A percentile compares a stretch with the other conserved stretches of the same genome.
Evolutionary conservation across 2,888 invertebrate species (phyloP).

Genomic region (Melolontha melolontha): DNA sequence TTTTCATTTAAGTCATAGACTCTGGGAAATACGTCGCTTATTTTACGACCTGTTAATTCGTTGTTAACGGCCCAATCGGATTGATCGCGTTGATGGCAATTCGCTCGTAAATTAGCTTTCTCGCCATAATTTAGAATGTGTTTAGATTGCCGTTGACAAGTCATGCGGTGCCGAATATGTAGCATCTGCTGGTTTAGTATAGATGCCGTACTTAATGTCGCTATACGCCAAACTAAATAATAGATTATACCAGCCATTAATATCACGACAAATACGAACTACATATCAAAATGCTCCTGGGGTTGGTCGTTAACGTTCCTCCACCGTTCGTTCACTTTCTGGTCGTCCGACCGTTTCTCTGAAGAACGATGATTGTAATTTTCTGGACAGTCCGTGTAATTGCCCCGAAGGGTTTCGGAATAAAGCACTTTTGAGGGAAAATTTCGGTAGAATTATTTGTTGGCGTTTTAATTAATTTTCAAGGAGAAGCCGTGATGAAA

Average conservation of each 20-base stretch:
- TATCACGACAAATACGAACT: conserved; percentile 37
- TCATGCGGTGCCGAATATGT: conserved; percentile 31
- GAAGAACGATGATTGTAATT: conserved; percentile 24
- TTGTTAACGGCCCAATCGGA: conserved; percentile 27
- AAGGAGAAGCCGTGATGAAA: too few species aligned
- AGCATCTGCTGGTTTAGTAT: conserved; percentile 39
- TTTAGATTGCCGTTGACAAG: conserved; percentile 42
- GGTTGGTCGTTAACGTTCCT: conserved; percentile 9
- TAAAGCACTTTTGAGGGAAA: conserved; percentile 4
- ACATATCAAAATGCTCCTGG: conserved; percentile 36
- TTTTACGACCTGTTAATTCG: conserved; percentile 31
- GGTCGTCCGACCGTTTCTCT: conserved; percentile 18
- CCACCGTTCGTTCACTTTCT: conserved; percentile 3
- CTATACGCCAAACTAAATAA: conserved; percentile 40
- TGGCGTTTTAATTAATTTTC: too few species aligned
- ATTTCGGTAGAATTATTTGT: not conserved
- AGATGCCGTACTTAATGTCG: conserved; percentile 40
- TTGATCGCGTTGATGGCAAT: conserved; percentile 15
- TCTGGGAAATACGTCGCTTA: not conserved
- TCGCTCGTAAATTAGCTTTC: conserved; percentile 27
- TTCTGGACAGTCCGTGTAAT: conserved; percentile 27
- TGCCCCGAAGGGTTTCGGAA: conserved; percentile 2
- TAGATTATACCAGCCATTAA: conserved; percentile 42
- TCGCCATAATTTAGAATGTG: conserved; percentile 40
- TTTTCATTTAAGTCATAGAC: too few species aligned